Evolutionary conservation across 2,113 vertebrate species (phyloP).

Genomic region (Charina bottae): DNA sequence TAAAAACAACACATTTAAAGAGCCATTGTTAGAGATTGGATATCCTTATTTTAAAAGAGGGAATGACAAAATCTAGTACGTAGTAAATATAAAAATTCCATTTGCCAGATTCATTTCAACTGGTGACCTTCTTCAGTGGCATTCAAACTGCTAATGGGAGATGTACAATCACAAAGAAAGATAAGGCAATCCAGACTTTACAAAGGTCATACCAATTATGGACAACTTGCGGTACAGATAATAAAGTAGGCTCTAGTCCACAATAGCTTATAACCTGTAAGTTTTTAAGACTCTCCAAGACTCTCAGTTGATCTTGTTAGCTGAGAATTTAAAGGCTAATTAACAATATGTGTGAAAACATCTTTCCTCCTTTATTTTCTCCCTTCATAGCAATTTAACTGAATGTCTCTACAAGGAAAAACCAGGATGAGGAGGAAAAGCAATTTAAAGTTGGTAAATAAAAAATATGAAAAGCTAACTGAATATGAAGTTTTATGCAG

Average conservation of each 20-base stretch:
- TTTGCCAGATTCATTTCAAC: background rate
- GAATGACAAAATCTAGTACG: background rate
- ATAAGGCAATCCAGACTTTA: background rate
- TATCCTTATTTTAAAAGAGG: background rate
- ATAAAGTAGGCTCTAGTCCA: background rate
- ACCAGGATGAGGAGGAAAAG: constrained; percentile 49
- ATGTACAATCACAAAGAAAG: background rate
- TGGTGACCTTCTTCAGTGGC: background rate
- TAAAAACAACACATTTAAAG: background rate
- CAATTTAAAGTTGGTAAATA: constrained; percentile 59
- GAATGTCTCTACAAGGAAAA: constrained; percentile 47
- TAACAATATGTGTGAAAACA: constrained; percentile 41
- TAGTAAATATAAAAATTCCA: background rate
- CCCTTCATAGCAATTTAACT: constrained; percentile 35
- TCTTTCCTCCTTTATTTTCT: constrained; percentile 4
- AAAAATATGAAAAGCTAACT: constrained; percentile 51
- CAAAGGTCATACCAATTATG: background rate
- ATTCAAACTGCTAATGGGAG: background rate
- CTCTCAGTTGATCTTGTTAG: constrained; percentile 37
- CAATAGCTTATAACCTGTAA: background rate
- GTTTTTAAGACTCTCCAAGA: background rate
- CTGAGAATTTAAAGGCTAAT: constrained; percentile 22
- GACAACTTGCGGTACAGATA: background rate
- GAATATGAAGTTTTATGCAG: constrained; percentile 49
- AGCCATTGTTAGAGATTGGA: background rate